Evolutionary conservation across 35 echinoderm and acorn worm genomes (phyloP).

Genomic region (Lytechinus pictus): DNA sequence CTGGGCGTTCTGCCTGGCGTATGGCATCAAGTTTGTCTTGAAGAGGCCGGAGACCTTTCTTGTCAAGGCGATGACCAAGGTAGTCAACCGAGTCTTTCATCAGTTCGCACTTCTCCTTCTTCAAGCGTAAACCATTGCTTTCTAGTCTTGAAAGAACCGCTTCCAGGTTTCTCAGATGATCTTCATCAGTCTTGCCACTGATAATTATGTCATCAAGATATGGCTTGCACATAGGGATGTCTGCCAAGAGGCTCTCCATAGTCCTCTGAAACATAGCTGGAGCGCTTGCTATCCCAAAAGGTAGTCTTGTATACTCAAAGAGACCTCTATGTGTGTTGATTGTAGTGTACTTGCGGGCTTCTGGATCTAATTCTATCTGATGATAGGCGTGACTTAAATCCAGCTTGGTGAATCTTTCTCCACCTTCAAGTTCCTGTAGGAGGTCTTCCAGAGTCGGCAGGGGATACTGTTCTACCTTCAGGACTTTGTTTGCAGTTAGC

Average conservation of each 20-base stretch:
- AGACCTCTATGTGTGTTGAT: constrained; percentile 60
- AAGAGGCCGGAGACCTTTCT: no score
- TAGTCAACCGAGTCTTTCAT: no score
- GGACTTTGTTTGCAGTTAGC: no score
- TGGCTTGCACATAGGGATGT: no score
- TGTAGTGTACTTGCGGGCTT: constrained; percentile 46
- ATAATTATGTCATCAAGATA: constrained; percentile 56
- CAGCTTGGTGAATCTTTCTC: constrained; percentile 52
- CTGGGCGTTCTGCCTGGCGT: no score
- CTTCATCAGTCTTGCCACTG: constrained; percentile 5
- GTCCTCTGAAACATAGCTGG: constrained; percentile 50
- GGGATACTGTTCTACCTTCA: constrained; percentile 75
- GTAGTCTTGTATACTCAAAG: constrained; percentile 48
- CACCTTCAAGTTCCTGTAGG: constrained; percentile 44
- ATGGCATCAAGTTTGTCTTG: no score
- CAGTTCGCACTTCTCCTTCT: constrained; percentile 67
- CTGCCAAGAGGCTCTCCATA: no score
- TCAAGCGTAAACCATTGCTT: constrained; percentile 33
- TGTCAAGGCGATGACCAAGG: no score
- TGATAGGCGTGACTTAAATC: constrained; percentile 59
- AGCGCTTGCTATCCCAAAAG: constrained; percentile 57
- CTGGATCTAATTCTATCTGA: constrained; percentile 57
- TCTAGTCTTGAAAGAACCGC: neutral
- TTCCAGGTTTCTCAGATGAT: neutral
- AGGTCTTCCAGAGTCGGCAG: constrained; percentile 61